Evolutionary conservation across 2,797 vertebrate species (phyloP).

Genomic region (Epinephelus malabaricus): DNA sequence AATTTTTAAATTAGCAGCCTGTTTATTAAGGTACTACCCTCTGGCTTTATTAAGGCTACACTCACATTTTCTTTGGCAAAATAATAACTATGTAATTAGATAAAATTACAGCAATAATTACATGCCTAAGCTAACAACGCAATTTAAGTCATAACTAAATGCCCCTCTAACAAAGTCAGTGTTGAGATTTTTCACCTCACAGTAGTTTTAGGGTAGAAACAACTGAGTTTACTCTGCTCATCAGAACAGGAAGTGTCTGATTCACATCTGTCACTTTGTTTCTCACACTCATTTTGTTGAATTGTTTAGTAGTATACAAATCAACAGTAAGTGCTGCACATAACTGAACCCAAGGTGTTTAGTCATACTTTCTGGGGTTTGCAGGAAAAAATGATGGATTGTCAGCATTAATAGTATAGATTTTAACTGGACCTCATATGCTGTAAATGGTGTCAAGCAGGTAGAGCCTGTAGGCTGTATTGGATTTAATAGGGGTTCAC

Average conservation of each 20-base stretch:
- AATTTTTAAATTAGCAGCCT: too few species aligned
- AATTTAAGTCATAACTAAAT: neutral
- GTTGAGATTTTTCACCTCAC: too few species aligned
- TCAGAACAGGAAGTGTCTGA: neutral
- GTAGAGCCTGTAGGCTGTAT: neutral
- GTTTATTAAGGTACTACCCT: too few species aligned
- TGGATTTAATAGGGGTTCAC: too few species aligned
- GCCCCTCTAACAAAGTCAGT: neutral
- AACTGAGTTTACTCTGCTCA: neutral
- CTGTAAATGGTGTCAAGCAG: neutral
- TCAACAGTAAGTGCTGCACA: too few species aligned
- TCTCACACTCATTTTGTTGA: neutral
- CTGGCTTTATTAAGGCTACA: too few species aligned
- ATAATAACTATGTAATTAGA: neutral
- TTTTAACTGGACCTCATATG: neutral
- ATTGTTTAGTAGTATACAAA: neutral
- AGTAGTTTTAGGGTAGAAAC: neutral
- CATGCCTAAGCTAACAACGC: neutral
- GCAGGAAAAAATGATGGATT: neutral
- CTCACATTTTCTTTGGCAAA: neutral
- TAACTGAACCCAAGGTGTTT: too few species aligned
- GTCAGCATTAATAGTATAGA: neutral
- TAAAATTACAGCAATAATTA: neutral
- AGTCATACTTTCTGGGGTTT: neutral
- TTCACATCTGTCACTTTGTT: neutral